These are phyloP conservation scores for Pectinophora gossypiella DNA, from an alignment of 1,140 invertebrate genomes.

Conservation along the genomic window DNA sequence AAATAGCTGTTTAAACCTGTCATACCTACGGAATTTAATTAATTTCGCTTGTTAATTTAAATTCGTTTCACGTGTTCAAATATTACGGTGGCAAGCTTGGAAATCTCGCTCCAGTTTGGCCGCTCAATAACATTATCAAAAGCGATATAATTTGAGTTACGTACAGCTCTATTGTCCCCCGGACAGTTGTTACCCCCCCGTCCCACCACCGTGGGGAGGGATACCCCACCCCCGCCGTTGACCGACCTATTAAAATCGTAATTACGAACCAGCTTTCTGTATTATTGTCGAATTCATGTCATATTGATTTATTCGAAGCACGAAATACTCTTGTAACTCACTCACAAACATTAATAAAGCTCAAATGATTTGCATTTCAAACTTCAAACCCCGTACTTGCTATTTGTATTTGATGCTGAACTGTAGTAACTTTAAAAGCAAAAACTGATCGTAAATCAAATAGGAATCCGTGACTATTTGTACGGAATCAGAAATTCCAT, in stretches of 20 bases:
- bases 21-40: constrained; percentile 6
- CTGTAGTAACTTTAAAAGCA: too few species aligned
- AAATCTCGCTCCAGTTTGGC: constrained; percentile 10
- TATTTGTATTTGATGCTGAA: too few species aligned
- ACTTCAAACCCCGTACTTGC: too few species aligned
- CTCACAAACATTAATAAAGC: too few species aligned
- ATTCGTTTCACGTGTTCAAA: constrained; percentile 1
- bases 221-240: constrained; percentile 25
- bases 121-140: constrained; percentile 45
- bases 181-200: constrained; percentile 21
- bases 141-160: constrained; percentile 59
- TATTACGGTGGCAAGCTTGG: neutral
- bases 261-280: constrained; percentile 57
- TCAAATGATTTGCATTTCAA: too few species aligned
- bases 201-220: constrained; percentile 2
- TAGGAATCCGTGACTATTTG: too few species aligned
- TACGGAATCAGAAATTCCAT: too few species aligned
- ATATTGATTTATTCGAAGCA: constrained; percentile 32
- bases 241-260: constrained; percentile 66
- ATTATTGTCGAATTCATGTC: constrained; percentile 54
- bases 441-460: too few species aligned
- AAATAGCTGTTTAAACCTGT: too few species aligned
- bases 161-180: constrained; percentile 47
- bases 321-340: neutral
- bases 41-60: constrained; percentile 7